Evolutionary conservation across 2,888 invertebrate genomes (phyloP).

Genomic region (Yponomeuta cagnagella): DNA sequence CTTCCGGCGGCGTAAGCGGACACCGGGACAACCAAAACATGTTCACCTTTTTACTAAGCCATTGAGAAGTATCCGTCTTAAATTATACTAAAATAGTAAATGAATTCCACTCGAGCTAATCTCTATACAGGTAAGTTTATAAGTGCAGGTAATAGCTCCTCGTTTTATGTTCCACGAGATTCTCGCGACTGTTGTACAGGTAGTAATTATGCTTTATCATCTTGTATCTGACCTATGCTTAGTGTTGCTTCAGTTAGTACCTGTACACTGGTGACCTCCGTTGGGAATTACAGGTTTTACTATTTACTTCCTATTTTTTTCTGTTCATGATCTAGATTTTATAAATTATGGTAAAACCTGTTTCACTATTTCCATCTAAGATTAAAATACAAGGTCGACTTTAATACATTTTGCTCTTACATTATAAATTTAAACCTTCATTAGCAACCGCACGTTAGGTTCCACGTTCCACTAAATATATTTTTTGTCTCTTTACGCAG

Average conservation of each 20-base stretch:
- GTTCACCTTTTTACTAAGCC: neutral
- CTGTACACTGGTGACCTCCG: neutral
- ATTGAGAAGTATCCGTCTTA: neutral
- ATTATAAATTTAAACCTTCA: neutral
- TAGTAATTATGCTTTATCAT: conserved; percentile 1
- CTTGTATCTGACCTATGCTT: neutral
- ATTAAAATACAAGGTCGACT: neutral
- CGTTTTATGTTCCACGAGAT: neutral
- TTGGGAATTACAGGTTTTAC: neutral
- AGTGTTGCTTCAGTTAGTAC: neutral
- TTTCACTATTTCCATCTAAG: neutral
- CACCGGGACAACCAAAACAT: neutral
- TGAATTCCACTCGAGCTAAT: neutral
- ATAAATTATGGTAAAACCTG: neutral
- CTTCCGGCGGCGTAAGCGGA: conserved; percentile 25
- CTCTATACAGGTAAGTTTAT: neutral
- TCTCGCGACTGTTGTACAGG: neutral
- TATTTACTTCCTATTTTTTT: neutral
- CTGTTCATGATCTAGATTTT: neutral
- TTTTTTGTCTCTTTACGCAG: neutral
- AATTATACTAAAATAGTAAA: neutral
- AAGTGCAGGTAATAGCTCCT: neutral
- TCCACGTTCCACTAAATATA: neutral
- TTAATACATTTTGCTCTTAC: neutral
- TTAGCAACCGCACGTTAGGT: neutral